Evolutionary conservation across 2,113 vertebrate species (phyloP).

Genomic region (Eulemur macaco): DNA sequence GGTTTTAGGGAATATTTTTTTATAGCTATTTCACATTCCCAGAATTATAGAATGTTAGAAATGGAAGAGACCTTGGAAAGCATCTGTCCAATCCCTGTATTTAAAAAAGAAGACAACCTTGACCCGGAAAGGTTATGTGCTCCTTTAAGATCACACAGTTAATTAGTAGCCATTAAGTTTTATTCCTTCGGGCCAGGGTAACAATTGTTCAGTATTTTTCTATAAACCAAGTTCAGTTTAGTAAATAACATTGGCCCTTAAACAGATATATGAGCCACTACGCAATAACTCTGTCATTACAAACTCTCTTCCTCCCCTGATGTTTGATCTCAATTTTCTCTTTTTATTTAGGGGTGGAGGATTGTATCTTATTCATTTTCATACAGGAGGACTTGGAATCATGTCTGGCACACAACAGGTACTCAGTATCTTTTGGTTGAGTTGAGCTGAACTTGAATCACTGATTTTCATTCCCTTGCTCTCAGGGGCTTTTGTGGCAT

Average conservation of each 20-base stretch:
- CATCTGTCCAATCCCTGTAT: not conserved
- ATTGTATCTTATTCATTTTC: not conserved
- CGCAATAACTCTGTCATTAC: not conserved
- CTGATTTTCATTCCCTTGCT: not conserved
- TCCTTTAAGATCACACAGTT: constrained; percentile 15
- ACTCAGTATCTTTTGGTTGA: not conserved
- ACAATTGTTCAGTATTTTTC: not conserved
- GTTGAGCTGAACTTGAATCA: constrained; percentile 5
- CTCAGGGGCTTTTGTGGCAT: not conserved
- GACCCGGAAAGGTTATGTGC: not conserved
- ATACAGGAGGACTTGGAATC: not conserved
- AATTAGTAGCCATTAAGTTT: constrained; percentile 54
- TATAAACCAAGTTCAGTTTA: not conserved
- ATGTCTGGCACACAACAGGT: not conserved
- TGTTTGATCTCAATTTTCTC: not conserved
- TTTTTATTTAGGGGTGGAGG: not conserved
- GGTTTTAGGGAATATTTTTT: not conserved
- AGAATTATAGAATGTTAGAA: not conserved
- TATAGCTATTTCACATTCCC: not conserved
- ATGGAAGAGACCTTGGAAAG: not conserved
- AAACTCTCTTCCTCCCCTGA: not conserved
- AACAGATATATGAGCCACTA: not conserved
- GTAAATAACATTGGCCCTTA: constrained; percentile 24
- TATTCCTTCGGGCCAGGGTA: not conserved
- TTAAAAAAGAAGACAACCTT: constrained; percentile 26